A percentile compares a stretch with the other conserved stretches of the same genome.
Evolutionary conservation across 2,797 vertebrate genomes (phyloP).

Genomic region (Betta splendens): DNA sequence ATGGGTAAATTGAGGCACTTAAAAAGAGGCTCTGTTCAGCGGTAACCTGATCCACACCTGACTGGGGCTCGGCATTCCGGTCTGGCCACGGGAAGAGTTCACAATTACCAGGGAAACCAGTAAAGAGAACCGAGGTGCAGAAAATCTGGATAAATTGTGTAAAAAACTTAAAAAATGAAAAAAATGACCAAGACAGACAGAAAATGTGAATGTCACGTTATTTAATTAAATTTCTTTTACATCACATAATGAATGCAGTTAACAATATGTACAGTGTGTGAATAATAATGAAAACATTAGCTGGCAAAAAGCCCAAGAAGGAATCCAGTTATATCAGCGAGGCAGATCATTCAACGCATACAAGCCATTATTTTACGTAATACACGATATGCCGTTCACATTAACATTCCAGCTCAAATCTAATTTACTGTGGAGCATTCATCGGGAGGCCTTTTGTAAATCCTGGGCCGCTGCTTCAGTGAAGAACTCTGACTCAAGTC

Average conservation of each 20-base stretch:
- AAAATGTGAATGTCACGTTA: constrained; percentile 42
- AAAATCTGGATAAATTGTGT: background rate
- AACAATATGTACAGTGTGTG: constrained; percentile 15
- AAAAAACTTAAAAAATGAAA: constrained; percentile 8
- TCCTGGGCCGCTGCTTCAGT: constrained; percentile 49
- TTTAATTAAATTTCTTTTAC: constrained; percentile 44
- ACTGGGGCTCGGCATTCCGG: constrained; percentile 79
- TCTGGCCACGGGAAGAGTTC: constrained; percentile 69
- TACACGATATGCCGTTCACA: constrained; percentile 4
- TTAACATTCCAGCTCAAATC: constrained; percentile 29
- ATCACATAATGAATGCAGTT: constrained; percentile 33
- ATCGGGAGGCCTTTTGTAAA: background rate
- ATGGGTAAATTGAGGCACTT: constrained; percentile 81
- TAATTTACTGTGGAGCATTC: constrained; percentile 8
- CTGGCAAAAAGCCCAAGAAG: constrained; percentile 40
- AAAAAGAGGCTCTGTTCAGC: constrained; percentile 85
- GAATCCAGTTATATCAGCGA: constrained; percentile 59
- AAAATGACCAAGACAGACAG: constrained; percentile 30
- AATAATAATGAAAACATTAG: constrained; percentile 26
- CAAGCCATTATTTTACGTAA: constrained; percentile 21
- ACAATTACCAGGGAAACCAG: constrained; percentile 65
- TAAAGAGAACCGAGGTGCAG: constrained; percentile 44
- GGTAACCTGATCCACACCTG: constrained; percentile 83
- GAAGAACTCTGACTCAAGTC: constrained; percentile 77
- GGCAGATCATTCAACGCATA: constrained; percentile 31